Base-by-base conservation (phyloP, 2,888 invertebrate genomes). In the Hedya salicella region DNA sequence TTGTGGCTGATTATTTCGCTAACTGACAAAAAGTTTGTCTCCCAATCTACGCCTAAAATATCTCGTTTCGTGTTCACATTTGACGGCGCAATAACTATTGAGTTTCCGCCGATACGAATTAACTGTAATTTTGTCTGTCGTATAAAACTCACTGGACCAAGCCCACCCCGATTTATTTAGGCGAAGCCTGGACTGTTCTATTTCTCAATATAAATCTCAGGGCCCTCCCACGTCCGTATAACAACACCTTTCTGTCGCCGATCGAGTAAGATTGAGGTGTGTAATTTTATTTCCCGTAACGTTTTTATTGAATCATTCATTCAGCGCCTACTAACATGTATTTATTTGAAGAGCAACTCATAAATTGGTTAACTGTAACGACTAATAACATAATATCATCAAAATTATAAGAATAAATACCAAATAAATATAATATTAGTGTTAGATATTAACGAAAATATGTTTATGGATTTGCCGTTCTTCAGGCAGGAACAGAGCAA, bases 151-250 rank as follows among this genome's bases (percentile, higher is more conserved):
- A 19, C 49, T 50, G 57, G 49, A 42, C 52, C 52, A 44, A 19
- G 19, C 32, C 42, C 42, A 16, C 13, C 42, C 13, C 64, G 19
- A 44, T 50, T 64, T 64, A 50, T 50, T 36, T 36, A 52, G 16
- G 44, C 36, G 44, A 50, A 42, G 48, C 17, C 32, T 30, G 42
- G 21, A 56, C 42, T 49, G 40, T 56, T 56, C 44, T 65, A 59
- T 59, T 65, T 52, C 32, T 39, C 36, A 44, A 57, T 63, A 50
- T 63, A 57, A 59, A 59, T 59, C 44, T 65, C 50, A 4, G 17
- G 14, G 25, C 59, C 48, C 44, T n/a, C 52, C 52, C 19, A 49
- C 57, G 36, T 40, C 9, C 16, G 19, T 32, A 40, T 42, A 57
- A 53, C 62, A 46, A 63, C 49, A 49, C 44, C 44, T 64, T 54